Evolutionary conservation across 2,113 vertebrate genomes (phyloP).

Genomic region (Ovis canadensis): DNA sequence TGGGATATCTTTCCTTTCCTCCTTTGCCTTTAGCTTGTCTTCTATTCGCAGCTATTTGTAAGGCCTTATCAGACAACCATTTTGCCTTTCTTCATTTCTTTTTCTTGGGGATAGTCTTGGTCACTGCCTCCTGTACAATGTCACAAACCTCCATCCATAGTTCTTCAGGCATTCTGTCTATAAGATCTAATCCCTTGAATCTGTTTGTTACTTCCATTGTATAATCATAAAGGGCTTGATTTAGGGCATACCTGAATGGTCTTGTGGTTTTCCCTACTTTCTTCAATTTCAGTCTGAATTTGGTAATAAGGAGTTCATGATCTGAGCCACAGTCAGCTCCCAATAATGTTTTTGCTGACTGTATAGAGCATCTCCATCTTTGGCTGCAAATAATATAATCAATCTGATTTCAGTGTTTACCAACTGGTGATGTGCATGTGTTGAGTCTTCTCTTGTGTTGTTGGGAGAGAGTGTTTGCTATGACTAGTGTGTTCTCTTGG

Average conservation of each 20-base stretch:
- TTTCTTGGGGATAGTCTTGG: neutral
- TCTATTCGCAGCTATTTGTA: neutral
- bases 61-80: neutral
- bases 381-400: neutral
- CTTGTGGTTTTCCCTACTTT: neutral
- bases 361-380: neutral
- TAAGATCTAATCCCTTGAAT: neutral
- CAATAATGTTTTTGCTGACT: neutral
- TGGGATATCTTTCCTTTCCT: neutral
- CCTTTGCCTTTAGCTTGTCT: neutral
- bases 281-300: neutral
- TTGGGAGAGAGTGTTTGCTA: neutral
- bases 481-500: neutral
- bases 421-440: neutral
- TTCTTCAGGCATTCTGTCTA: neutral
- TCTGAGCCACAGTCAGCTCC: neutral
- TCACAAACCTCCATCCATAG: neutral
- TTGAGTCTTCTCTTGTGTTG: neutral
- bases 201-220: neutral
- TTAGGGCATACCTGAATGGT: neutral
- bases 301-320: neutral
- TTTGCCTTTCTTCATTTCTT: neutral
- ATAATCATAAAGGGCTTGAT: neutral
- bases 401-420: neutral
- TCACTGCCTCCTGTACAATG: neutral